Evolutionary conservation across 2,797 vertebrate genomes (phyloP).

Genomic region (Myotis myotis): DNA sequence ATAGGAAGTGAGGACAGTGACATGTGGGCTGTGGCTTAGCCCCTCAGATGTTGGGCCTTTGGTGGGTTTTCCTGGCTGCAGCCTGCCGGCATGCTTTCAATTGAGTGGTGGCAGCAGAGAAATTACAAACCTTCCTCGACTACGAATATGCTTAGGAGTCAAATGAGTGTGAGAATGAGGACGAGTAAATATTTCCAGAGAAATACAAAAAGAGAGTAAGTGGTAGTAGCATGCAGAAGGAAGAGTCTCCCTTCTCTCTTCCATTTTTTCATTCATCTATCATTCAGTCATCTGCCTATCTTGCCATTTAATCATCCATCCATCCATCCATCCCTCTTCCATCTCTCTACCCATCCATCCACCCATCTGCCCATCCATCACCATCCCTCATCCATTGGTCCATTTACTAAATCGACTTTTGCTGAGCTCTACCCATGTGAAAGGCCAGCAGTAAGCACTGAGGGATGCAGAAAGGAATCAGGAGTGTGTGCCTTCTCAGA

Average conservation of each 20-base stretch:
- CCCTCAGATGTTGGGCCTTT: neutral
- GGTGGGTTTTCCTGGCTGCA: neutral
- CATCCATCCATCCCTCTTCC: neutral
- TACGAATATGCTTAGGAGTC: slow-evolving; percentile 2
- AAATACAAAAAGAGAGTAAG: neutral
- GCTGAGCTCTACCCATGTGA: neutral
- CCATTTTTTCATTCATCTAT: neutral
- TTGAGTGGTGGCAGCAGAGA: slow-evolving; percentile 41
- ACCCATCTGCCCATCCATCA: no score
- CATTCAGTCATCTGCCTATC: neutral
- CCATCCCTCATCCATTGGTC: neutral
- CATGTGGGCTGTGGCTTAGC: neutral
- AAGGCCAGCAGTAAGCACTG: neutral
- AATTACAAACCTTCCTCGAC: neutral
- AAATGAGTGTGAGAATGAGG: slow-evolving; percentile 13
- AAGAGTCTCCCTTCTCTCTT: neutral
- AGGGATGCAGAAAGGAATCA: neutral
- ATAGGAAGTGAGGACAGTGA: slow-evolving; percentile 38
- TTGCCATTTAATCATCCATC: neutral
- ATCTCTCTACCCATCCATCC: neutral
- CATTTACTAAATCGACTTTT: neutral
- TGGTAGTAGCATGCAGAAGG: neutral
- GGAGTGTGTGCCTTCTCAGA: neutral
- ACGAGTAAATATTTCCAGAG: neutral
- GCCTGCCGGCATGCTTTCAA: slow-evolving; percentile 35